phyloP scores from a whole-genome alignment of 2,888 invertebrate species.

The Chrysolina oricalcia region DNA sequence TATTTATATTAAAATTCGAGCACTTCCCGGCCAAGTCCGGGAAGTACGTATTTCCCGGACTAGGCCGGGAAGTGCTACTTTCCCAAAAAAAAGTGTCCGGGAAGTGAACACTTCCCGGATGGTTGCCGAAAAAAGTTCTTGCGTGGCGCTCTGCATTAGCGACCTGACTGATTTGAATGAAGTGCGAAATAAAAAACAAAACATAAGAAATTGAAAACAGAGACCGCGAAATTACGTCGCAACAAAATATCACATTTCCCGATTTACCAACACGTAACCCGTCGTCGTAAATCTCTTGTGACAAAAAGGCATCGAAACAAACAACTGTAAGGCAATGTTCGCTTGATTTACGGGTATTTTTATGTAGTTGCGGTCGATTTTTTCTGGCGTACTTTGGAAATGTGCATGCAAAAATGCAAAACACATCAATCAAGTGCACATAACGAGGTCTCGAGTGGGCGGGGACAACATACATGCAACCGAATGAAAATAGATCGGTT shows the following conservation, averaged over 20 bases:
- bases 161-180: no score
- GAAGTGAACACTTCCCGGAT: no score
- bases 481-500: constrained; percentile 8
- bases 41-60: no score
- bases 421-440: constrained; percentile 35
- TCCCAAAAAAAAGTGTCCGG: no score
- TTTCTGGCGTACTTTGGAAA: constrained; percentile 29
- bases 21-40: no score
- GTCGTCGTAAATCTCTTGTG: constrained; percentile 20
- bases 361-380: constrained; percentile 36
- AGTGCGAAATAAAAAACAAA: neutral
- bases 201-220: neutral
- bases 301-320: constrained; percentile 32
- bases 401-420: constrained; percentile 36
- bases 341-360: constrained; percentile 33
- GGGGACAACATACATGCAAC: constrained; percentile 19
- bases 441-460: constrained; percentile 24
- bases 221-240: neutral
- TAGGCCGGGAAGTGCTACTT: no score
- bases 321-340: constrained; percentile 32
- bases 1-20: no score
- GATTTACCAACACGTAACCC: constrained; percentile 13
- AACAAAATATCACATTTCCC: constrained; percentile 20
- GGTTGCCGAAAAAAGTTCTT: no score
- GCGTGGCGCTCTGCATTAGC: no score